Base-by-base conservation (phyloP, 1,140 invertebrate genomes). In the Megalonaias nervosa region DNA sequence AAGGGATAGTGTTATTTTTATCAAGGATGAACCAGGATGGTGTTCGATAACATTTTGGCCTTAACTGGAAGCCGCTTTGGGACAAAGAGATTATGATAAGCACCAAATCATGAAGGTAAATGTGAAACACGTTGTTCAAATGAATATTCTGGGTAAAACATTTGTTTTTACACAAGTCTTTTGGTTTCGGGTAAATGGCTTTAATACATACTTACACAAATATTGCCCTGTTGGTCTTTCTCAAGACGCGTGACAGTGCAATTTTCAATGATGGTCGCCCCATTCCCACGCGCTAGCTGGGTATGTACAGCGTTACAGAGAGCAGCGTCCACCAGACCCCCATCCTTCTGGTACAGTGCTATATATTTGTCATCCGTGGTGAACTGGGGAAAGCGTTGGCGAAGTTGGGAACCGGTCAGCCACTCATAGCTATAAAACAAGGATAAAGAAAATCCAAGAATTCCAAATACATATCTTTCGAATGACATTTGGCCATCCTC, bases 261-360 rank as follows among this genome's bases (percentile, higher is more conserved):
- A 66, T 84, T 83, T 23, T 89, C 88, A 0, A 89, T 58, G 55
- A 90, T 76, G 2, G 82, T 80, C 0, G 89, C 89, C 12, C 89
- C 89, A 48, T 84, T 69, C 11, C 82, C 84, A 21, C 85, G 64
- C 58, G 88, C 89, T 11, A 90, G 82, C 74, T 90, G 89, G n/a
- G 88, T 64, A 73, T 90, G 89, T 1, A 85, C 81, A 62, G 87
- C 73, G 70, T 89, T 90, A 3, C 81, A 84, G 59, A 85, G 60
- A 17, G 87, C 88, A n/a, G 89, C 87, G 73, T 89, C 87, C 23
- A 90, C 88, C 0, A 90, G 80, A 80, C 89, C 62, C 74, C 85
- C 74, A 77, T 87, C 84, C 70, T 83, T 80, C 79, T 90, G 87
- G 76, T 84, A 89, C 1, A 89, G 57, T 11, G 83, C 83, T 15